Base-by-base conservation (phyloP, 35 echinoderm and acorn worm species). In the Ophioderma brevispina region DNA sequence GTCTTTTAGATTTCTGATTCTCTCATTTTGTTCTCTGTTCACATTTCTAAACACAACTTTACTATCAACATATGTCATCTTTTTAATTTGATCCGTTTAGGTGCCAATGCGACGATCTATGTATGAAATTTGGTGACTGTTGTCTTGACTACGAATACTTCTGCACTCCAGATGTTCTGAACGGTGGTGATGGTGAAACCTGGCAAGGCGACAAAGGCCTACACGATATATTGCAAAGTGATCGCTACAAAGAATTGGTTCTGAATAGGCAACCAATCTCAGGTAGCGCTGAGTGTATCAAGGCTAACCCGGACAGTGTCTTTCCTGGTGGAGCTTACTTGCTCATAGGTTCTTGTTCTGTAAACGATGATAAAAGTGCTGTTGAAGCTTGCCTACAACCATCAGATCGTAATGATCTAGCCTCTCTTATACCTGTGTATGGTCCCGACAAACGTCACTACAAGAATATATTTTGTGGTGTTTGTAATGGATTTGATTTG, bases 401-500 rank as follows among this genome's bases (percentile, higher is more conserved):
- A 40, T 32, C n/a, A 52, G 0, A 43, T 23, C 39, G 40, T 50
- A n/a, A 13, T 39, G 23, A 4, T 83, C 19, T 40, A 15, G 28
- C 41, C 15, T 83, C 40, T 19, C 0, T 30, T 13, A 49, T 32
- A 0, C 81, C 81, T 1, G 81, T 83, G 18, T 31, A 0, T 10
- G 81, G 11, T 14, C 30, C 23, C 5, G 38, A 83, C 28, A 31
- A 32, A 39, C 42, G 56, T 17, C 81, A 91, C 25, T 91, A 84
- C 19, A 91, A 49, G 64, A 91, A 91, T 34, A 42, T 76, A 5
- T 84, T 76, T 40, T 91, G 89, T 36, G 89, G 80, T 17, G 36
- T 91, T 31, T 91, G 89, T 43, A 80, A 91, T 46, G 89, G 81
- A 5, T 34, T 91, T 17, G 41, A 46, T 46, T 17, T 17, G 41